These are phyloP conservation scores for Leptopilina myrica DNA, from an alignment of 2,888 invertebrate genomes.

Conservation along the genomic window DNA sequence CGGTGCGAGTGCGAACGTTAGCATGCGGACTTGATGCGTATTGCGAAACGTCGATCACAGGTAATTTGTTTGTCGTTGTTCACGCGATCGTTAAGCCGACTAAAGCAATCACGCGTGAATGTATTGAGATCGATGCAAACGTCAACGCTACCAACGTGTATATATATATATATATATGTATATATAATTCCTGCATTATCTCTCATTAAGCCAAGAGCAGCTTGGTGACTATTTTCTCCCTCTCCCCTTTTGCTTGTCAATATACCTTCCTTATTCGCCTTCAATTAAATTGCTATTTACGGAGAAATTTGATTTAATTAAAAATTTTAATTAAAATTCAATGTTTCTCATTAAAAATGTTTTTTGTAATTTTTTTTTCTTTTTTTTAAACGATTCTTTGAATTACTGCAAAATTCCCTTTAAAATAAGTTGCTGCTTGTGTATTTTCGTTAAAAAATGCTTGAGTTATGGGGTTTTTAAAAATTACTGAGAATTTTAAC, in stretches of 20 bases:
- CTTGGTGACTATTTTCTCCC: not conserved
- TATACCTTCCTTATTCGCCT: not conserved
- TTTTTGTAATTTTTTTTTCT: not conserved
- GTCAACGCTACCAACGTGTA: slow-evolving; percentile 45
- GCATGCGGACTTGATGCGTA: slow-evolving; percentile 23
- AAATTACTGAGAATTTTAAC: not conserved
- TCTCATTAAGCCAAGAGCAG: slow-evolving; percentile 55
- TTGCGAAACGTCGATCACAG: slow-evolving; percentile 58
- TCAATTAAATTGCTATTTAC: not conserved
- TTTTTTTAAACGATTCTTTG: too few relatives aligned
- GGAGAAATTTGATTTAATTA: too few relatives aligned
- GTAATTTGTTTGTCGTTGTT: slow-evolving; percentile 61
- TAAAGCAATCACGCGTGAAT: slow-evolving; percentile 62
- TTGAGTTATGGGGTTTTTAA: not conserved
- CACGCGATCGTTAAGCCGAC: slow-evolving; percentile 61
- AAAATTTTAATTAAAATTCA: too few relatives aligned
- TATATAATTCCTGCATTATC: slow-evolving; percentile 62
- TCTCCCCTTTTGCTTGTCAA: not conserved
- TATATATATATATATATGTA: too few relatives aligned
- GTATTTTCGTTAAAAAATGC: not conserved
- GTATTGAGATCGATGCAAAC: slow-evolving; percentile 59
- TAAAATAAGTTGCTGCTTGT: too few relatives aligned
- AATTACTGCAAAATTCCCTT: too few relatives aligned
- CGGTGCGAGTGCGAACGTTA: slow-evolving; percentile 13
- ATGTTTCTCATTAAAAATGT: too few relatives aligned